Conservation (phyloP, 2,888 invertebrate genomes). For the Drosophila anceps region DNA sequence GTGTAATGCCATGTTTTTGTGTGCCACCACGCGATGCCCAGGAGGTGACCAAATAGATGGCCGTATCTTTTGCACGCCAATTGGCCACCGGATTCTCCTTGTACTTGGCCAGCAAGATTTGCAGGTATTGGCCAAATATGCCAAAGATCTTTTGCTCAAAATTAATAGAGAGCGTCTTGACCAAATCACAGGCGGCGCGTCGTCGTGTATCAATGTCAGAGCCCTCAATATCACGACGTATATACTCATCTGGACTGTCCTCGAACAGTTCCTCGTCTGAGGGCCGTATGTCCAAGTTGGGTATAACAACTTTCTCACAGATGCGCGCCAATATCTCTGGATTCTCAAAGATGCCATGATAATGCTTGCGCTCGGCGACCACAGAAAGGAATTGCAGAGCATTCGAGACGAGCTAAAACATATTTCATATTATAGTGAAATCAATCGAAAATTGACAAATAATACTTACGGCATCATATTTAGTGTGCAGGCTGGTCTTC, state of each 20-base stretch:
- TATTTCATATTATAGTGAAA: not conserved
- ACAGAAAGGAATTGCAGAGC: slow-evolving; percentile 97
- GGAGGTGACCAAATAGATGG: slow-evolving; percentile 97
- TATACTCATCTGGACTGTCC: slow-evolving; percentile 99
- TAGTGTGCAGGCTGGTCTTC: slow-evolving; percentile 92
- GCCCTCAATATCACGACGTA: slow-evolving; percentile 98
- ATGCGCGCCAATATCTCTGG: slow-evolving; percentile 94
- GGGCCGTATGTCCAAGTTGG: slow-evolving; percentile 98
- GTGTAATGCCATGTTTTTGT: slow-evolving; percentile 95
- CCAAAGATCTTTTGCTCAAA: slow-evolving; percentile 95
- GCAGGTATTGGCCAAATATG: slow-evolving; percentile 94
- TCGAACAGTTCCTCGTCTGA: slow-evolving; percentile 98
- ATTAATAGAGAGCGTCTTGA: slow-evolving; percentile 94
- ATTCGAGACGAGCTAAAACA: slow-evolving; percentile 94
- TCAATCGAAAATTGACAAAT: not conserved
- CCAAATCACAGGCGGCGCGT: slow-evolving; percentile 98
- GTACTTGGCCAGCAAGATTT: slow-evolving; percentile 89
- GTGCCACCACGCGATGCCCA: slow-evolving; percentile 96
- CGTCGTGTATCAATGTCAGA: slow-evolving; percentile 98
- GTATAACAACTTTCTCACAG: slow-evolving; percentile 99
- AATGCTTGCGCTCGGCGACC: slow-evolving; percentile 95
- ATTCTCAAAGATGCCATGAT: slow-evolving; percentile 95
- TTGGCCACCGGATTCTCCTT: slow-evolving; percentile 90
- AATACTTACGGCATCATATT: slow-evolving; percentile 94
- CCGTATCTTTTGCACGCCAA: slow-evolving; percentile 98